A percentile compares a stretch with the other conserved stretches of the same genome.
Conservation (phyloP, 2,888 invertebrate species). For the Cotesia congregata region DNA sequence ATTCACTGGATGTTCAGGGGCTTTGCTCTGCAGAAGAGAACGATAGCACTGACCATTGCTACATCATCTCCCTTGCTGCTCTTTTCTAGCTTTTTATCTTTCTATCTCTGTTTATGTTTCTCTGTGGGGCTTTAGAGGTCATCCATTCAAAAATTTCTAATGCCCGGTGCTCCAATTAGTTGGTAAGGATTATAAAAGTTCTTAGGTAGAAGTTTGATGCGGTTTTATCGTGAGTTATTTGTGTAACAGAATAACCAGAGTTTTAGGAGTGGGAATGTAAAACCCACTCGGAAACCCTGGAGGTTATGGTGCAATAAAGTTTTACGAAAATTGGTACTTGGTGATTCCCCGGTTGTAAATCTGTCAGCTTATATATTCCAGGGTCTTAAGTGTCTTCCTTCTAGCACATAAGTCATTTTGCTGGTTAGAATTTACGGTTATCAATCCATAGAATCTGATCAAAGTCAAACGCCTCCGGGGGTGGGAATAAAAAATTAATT, state of each 20-base stretch:
- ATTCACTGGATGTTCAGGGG: conserved; percentile 11
- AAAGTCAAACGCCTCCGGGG: background rate
- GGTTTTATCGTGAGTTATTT: background rate
- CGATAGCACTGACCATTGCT: background rate
- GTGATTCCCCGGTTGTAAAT: conserved; percentile 34
- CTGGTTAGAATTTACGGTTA: conserved; percentile 15
- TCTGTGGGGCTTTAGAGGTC: too few relatives aligned
- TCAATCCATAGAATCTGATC: conserved; percentile 19
- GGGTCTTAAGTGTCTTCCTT: conserved; percentile 23
- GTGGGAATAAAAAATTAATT: background rate
- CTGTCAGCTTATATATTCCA: conserved; percentile 5
- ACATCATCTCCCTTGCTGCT: background rate
- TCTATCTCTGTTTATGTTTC: background rate
- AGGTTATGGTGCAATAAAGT: conserved; percentile 25
- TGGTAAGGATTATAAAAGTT: background rate
- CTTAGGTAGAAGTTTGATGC: background rate
- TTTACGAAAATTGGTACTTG: conserved; percentile 37
- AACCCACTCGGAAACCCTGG: conserved; percentile 8
- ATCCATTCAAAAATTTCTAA: too few relatives aligned
- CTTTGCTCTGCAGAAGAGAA: background rate
- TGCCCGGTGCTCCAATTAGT: background rate
- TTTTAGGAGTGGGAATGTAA: conserved; percentile 7
- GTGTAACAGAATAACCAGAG: background rate
- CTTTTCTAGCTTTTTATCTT: background rate
- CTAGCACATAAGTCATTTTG: conserved; percentile 27